Conservation (phyloP, 2,888 invertebrate genomes). For the Himalopsyche anomala region DNA sequence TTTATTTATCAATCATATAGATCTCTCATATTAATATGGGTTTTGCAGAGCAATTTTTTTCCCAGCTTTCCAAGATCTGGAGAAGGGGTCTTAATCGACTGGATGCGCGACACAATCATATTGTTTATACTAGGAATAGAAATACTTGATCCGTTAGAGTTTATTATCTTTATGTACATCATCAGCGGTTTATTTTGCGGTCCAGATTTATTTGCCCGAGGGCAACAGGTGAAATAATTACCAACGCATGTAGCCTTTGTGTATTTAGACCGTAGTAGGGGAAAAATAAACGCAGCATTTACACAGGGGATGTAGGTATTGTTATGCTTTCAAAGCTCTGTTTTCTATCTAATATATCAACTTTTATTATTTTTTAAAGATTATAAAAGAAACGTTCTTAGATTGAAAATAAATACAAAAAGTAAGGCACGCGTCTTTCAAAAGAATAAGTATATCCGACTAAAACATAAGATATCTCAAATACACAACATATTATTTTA, state of each 20-base stretch:
- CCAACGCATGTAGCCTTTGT: slow-evolving; percentile 39
- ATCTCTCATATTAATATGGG: no score
- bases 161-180: slow-evolving; percentile 24
- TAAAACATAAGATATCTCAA: no score
- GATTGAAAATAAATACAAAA: slow-evolving; percentile 16
- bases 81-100: no score
- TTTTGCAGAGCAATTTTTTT: no score
- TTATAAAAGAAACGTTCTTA: neutral
- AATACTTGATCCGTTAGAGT: neutral
- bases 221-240: slow-evolving; percentile 50
- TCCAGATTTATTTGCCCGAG: slow-evolving; percentile 41
- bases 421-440: neutral
- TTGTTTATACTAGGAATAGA: neutral
- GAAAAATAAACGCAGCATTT: slow-evolving; percentile 31
- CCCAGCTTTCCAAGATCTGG: no score
- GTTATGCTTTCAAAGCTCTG: slow-evolving; percentile 40
- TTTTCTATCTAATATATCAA: neutral
- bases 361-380: slow-evolving; percentile 18
- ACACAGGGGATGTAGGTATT: slow-evolving; percentile 30
- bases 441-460: neutral
- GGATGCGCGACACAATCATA: no score
- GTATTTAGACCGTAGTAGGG: slow-evolving; percentile 28
- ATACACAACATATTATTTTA: no score
- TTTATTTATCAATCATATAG: no score
- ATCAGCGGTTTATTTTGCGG: slow-evolving; percentile 41